Conservation (phyloP, 2,113 vertebrate genomes). For the Balaeniceps rex region DNA sequence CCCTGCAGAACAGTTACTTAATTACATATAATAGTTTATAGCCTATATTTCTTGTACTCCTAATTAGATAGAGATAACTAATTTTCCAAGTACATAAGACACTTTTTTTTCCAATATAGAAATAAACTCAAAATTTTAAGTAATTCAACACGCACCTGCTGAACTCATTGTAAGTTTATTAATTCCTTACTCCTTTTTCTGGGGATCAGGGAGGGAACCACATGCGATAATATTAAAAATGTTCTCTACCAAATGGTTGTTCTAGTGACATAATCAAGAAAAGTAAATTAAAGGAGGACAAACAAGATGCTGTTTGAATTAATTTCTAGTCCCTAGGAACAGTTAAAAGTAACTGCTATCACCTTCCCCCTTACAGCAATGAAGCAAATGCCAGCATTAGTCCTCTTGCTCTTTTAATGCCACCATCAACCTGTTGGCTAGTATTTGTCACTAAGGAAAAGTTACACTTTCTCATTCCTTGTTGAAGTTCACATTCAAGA, state of each 20-base stretch:
- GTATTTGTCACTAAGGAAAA: neutral
- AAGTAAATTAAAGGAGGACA: neutral
- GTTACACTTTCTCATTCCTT: neutral
- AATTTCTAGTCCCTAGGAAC: neutral
- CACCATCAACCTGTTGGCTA: neutral
- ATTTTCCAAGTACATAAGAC: neutral
- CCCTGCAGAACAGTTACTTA: neutral
- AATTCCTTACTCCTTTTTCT: neutral
- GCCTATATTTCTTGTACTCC: neutral
- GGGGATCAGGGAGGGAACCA: neutral
- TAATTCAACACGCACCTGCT: neutral
- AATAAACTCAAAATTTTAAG: neutral
- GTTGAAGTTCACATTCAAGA: slow-evolving; percentile 22
- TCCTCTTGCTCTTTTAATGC: neutral
- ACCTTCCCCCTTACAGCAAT: neutral
- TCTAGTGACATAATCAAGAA: neutral
- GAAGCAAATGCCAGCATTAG: neutral
- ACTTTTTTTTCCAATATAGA: neutral
- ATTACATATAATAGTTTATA: neutral
- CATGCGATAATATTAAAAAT: neutral
- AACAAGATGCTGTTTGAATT: neutral
- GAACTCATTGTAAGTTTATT: neutral
- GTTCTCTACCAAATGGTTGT: neutral
- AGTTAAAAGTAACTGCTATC: neutral
- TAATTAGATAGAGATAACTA: neutral